Evolutionary conservation across 2,888 invertebrate species (phyloP), one percentile per base, ranked within the genome.

Genomic region (Caenorhabditis wallacei): DNA sequence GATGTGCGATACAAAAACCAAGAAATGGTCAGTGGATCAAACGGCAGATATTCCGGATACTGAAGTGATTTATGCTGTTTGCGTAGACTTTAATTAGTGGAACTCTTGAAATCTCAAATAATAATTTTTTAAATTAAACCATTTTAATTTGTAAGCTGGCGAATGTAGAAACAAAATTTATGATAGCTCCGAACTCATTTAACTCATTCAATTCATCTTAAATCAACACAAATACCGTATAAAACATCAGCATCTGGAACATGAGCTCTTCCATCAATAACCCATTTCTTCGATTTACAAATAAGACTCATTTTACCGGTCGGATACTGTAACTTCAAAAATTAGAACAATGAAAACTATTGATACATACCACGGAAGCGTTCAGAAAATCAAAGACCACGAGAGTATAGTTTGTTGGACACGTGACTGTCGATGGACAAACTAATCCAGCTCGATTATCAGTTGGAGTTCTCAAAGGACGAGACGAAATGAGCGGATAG

Each of bases 141-240:
- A n/a, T n/a, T n/a, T n/a, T n/a, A n/a, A n/a, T n/a, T n/a, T n/a
- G n/a, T n/a, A n/a, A n/a, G n/a, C n/a, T n/a, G n/a, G n/a, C n/a
- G n/a, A n/a, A n/a, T n/a, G n/a, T n/a, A n/a, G n/a, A n/a, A n/a
- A n/a, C n/a, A n/a, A n/a, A n/a, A n/a, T n/a, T n/a, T n/a, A n/a
- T n/a, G n/a, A n/a, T n/a, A n/a, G n/a, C n/a, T n/a, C n/a, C n/a
- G n/a, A n/a, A n/a, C n/a, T n/a, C n/a, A n/a, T n/a, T n/a, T n/a
- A n/a, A n/a, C n/a, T n/a, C n/a, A n/a, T n/a, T n/a, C n/a, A n/a
- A n/a, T n/a, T n/a, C 46, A 48, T 37, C 63, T 20, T n/a, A 66
- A 66, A 51, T 66, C 64, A 10, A 68, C 66, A 37, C 66, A 68
- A 40, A 68, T 18, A 2, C 22, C 66, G 18, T 22, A 53, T 0